Percentiles rank a stretch among this genome's conserved stretches.
Evolutionary conservation across 2,888 invertebrate genomes (phyloP).

Genomic region (Xestobium rufovillosum): DNA sequence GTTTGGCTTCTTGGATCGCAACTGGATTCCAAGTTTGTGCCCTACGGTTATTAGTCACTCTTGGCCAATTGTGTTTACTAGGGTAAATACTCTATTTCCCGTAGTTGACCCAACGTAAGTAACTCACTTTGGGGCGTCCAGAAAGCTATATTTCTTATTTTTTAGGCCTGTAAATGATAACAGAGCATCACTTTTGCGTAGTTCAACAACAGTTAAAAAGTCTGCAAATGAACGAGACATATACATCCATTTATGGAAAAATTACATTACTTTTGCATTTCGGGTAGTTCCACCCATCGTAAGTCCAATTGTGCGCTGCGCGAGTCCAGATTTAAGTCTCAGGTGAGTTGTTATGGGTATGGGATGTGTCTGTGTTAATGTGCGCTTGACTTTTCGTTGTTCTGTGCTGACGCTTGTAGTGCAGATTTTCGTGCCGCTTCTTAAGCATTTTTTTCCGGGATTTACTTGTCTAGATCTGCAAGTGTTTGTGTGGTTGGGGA

Average conservation of each 20-base stretch:
- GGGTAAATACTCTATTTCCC: constrained; percentile 84
- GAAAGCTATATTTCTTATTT: too few species aligned
- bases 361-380: too few species aligned
- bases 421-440: too few species aligned
- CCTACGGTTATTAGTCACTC: constrained; percentile 82
- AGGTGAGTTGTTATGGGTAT: constrained; percentile 61
- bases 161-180: constrained; percentile 91
- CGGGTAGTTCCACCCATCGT: constrained; percentile 89
- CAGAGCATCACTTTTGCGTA: constrained; percentile 85
- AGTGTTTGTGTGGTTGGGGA: too few species aligned
- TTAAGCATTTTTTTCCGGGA: too few species aligned
- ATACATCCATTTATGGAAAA: constrained; percentile 96
- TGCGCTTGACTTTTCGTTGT: too few species aligned
- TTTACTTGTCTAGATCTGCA: constrained; percentile 3
- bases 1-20: constrained; percentile 81
- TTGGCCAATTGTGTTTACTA: constrained; percentile 91
- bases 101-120: constrained; percentile 93
- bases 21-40: constrained; percentile 73
- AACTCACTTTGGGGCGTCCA: too few species aligned
- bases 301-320: constrained; percentile 80
- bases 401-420: too few species aligned
- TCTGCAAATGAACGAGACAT: constrained; percentile 89
- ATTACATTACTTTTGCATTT: constrained; percentile 94
- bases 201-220: constrained; percentile 81
- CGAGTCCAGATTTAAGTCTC: constrained; percentile 85